Evolutionary conservation across 2,888 invertebrate species (phyloP).

Genomic region (Aleiodes leptofemur): DNA sequence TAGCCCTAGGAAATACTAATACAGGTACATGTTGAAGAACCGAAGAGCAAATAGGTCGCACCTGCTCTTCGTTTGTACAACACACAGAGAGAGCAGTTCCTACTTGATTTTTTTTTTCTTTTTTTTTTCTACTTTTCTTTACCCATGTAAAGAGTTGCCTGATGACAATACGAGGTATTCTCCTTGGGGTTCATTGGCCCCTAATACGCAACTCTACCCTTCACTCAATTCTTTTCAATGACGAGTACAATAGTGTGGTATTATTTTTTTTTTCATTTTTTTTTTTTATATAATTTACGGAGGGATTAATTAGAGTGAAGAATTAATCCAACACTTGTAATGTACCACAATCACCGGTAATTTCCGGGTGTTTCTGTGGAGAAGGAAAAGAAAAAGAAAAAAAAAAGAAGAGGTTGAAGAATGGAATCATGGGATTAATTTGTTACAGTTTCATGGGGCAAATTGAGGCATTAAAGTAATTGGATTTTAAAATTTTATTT

Average conservation of each 20-base stretch:
- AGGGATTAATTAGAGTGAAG: slow-evolving; percentile 10
- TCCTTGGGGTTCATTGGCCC: slow-evolving; percentile 49
- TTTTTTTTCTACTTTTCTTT: slow-evolving; percentile 43
- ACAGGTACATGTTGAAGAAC: slow-evolving; percentile 26
- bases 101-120: not conserved
- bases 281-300: not conserved
- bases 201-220: no score
- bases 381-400: no score
- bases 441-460: no score
- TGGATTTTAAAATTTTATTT: no score
- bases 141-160: slow-evolving; percentile 39
- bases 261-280: not conserved
- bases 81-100: slow-evolving; percentile 16
- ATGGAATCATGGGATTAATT: no score
- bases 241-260: not conserved
- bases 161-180: slow-evolving; percentile 53
- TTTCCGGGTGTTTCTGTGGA: slow-evolving; percentile 2
- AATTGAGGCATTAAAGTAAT: no score
- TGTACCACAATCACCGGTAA: not conserved
- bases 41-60: slow-evolving; percentile 55
- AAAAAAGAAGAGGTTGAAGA: no score
- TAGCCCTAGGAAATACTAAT: slow-evolving; percentile 12
- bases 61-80: slow-evolving; percentile 53
- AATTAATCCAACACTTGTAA: slow-evolving; percentile 26
- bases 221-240: slow-evolving; percentile 40